Base-by-base conservation (phyloP, 2,888 invertebrate genomes). In the Cryptosula pallasiana region DNA sequence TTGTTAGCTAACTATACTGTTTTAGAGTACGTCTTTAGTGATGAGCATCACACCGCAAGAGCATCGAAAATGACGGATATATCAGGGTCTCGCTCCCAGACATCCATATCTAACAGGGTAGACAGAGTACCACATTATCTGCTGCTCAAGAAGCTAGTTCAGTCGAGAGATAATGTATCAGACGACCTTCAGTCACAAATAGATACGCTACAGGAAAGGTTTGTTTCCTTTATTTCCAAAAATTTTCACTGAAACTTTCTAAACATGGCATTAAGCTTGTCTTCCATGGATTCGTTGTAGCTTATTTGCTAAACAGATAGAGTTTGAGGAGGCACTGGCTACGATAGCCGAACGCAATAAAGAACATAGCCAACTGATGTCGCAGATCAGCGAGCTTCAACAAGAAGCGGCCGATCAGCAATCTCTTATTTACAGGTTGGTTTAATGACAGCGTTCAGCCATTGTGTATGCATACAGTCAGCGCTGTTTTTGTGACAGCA, bases 271-370 rank as follows among this genome's bases (percentile, higher is more conserved):
- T 20, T 13, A 34, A 63, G 5, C 25, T 69, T 45, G 45, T 45
- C 69, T n/a, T 35, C 71, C n/a, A n/a, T n/a, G n/a, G n/a, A n/a
- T n/a, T 69, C 27, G 23, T 73, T 72, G 29, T 75, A 82, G 82
- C 70, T 75, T 82, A 57, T 81, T 82, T 78, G 79, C 80, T 72
- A 82, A 82, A 70, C 80, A 82, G 75, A 78, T 78, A 57, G 78
- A 80, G 71, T 77, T 76, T 72, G 81, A 81, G 71, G 78, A 78
- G 35, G 76, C 77, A 20, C 76, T 79, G 57, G 75, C 77, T 34
- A 75, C 75, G 35, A 77, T 78, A 20, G 75, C 75, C 32, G 75
- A 76, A 16, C 76, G 79, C 34, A 75, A 79, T 72, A 75, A 78
- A 29, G 74, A 78, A 16, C 75, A 79, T 23, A 76, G 74, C n/a